Conservation (phyloP, 2,797 vertebrate genomes). For the Pogonophryne albipinna region DNA sequence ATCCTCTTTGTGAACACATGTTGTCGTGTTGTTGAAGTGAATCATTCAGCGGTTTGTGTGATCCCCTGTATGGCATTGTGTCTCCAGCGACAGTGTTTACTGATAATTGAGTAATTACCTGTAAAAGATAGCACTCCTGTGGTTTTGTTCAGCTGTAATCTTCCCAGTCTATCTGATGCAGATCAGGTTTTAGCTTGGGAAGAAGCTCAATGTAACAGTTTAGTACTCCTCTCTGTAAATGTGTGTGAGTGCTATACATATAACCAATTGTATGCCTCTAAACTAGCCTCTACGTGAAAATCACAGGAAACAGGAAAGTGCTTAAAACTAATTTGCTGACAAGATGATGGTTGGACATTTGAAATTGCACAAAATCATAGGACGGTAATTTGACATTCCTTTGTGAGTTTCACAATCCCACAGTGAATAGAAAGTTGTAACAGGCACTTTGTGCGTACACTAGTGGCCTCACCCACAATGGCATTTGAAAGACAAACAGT, state of each 20-base stretch:
- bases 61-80: constrained; percentile 65
- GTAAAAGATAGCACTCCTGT: constrained; percentile 81
- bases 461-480: constrained; percentile 74
- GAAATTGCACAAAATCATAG: constrained; percentile 64
- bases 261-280: constrained; percentile 29
- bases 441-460: constrained; percentile 72
- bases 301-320: constrained; percentile 49
- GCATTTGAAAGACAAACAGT: constrained; percentile 79
- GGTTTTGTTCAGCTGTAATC: constrained; percentile 71
- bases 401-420: constrained; percentile 74
- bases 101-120: constrained; percentile 87
- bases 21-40: constrained; percentile 53
- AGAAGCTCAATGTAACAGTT: constrained; percentile 72
- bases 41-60: constrained; percentile 61
- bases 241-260: constrained; percentile 37
- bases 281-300: constrained; percentile 41
- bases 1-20: constrained; percentile 39
- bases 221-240: constrained; percentile 34
- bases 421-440: constrained; percentile 75
- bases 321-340: constrained; percentile 58
- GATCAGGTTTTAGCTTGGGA: constrained; percentile 68
- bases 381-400: constrained; percentile 70
- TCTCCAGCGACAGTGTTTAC: constrained; percentile 78
- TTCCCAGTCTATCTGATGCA: constrained; percentile 45
- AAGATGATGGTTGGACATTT: constrained; percentile 50